These are phyloP conservation scores for Bambusicola thoracicus DNA, from an alignment of 2,113 vertebrate species.

Conservation along the genomic window DNA sequence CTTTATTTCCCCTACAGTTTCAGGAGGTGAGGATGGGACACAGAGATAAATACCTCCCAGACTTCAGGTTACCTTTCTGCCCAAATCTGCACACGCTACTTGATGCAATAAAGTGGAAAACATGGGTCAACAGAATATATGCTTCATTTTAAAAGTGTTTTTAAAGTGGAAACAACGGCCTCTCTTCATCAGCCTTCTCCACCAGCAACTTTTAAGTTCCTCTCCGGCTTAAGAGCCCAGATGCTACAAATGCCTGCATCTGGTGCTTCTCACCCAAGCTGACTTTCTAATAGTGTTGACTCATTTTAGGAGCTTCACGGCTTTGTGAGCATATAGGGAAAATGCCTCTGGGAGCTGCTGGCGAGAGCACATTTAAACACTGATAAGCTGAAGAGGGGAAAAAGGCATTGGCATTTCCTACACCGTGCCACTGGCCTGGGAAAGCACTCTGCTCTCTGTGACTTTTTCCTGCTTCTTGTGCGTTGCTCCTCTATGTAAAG, in stretches of 20 bases:
- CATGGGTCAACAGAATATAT: background rate
- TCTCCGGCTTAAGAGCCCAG: slow-evolving; percentile 4
- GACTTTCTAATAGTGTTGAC: background rate
- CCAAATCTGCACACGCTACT: rapidly evolving
- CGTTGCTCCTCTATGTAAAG: background rate
- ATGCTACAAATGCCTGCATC: background rate
- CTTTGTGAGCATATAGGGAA: background rate
- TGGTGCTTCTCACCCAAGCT: background rate
- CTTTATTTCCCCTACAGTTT: background rate
- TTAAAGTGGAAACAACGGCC: slow-evolving; percentile 49
- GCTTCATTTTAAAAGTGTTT: background rate
- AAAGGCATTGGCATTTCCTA: background rate
- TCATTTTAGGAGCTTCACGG: background rate
- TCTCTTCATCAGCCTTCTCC: background rate
- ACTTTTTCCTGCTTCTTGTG: background rate
- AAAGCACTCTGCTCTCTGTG: background rate
- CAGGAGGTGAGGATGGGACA: too few species aligned
- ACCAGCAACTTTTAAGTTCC: background rate
- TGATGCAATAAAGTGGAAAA: background rate
- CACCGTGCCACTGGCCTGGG: background rate
- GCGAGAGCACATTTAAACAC: background rate
- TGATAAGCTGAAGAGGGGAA: background rate
- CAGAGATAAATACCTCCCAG: background rate
- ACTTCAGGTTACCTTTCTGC: background rate
- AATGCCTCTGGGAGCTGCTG: background rate